Conservation (phyloP, 2,888 invertebrate genomes). For the Cantharis rustica region DNA sequence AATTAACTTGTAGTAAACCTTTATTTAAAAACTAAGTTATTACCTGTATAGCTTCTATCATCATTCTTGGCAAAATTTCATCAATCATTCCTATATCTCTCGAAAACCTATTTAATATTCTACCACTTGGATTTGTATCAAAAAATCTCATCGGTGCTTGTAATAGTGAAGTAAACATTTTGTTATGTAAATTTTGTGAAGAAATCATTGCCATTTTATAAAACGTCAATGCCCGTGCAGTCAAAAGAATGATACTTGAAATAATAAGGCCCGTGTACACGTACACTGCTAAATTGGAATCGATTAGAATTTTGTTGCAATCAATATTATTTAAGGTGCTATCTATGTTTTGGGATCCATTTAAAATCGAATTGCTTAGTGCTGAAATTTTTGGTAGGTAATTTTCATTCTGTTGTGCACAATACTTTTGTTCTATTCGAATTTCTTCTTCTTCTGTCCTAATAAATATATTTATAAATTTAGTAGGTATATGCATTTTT, state of each 20-base stretch:
- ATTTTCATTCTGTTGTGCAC: background rate
- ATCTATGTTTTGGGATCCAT: background rate
- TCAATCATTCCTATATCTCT: constrained; percentile 73
- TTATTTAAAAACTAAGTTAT: background rate
- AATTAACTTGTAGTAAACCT: background rate
- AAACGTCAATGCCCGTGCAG: constrained; percentile 66
- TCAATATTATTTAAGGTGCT: background rate
- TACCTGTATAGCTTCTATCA: constrained; percentile 62
- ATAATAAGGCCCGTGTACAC: constrained; percentile 52
- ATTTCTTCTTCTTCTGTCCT: constrained; percentile 20
- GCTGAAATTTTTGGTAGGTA: too few relatives aligned
- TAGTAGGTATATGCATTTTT: background rate
- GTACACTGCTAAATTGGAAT: constrained; percentile 44
- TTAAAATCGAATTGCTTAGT: background rate
- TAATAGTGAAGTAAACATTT: constrained; percentile 82
- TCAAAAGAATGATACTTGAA: constrained; percentile 52
- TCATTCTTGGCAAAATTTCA: constrained; percentile 60
- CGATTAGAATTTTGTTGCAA: background rate
- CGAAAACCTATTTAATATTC: constrained; percentile 75
- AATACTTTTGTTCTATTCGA: background rate
- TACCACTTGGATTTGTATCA: constrained; percentile 81
- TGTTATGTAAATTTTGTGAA: constrained; percentile 76
- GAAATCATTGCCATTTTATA: constrained; percentile 72
- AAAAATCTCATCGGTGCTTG: constrained; percentile 84
- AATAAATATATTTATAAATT: background rate